Percentiles rank a stretch among this genome's conserved stretches.
phyloP scores from a whole-genome alignment of 2,888 invertebrate species.

The Eupeodes luniger region DNA sequence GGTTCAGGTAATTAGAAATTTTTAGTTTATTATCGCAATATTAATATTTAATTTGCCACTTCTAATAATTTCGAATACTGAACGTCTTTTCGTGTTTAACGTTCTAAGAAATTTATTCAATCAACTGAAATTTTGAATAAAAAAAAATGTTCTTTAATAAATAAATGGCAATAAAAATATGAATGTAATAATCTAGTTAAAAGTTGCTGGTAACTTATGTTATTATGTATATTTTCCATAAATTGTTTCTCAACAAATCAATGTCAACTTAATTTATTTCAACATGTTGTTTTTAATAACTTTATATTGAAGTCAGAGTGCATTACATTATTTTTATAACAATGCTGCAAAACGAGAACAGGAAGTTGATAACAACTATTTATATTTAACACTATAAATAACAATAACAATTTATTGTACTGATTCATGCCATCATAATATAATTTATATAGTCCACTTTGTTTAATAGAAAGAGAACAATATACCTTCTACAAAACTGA shows the following conservation, averaged over 20 bases:
- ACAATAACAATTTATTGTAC: neutral
- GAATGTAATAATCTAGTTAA: too few species aligned
- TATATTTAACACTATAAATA: neutral
- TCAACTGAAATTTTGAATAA: too few species aligned
- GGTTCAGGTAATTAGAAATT: too few species aligned
- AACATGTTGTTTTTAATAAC: neutral
- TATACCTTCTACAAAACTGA: too few species aligned
- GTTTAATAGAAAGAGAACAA: constrained; percentile 52
- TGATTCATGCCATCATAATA: constrained; percentile 22
- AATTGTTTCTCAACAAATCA: neutral
- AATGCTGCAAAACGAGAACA: constrained; percentile 32
- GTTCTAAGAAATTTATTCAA: too few species aligned
- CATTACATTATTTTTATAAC: neutral
- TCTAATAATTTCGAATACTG: too few species aligned
- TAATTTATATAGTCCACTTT: constrained; percentile 8
- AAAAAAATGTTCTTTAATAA: too few species aligned
- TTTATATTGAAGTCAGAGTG: neutral
- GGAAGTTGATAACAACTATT: constrained; percentile 32
- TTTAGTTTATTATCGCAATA: too few species aligned
- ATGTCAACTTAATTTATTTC: neutral
- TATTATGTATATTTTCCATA: neutral
- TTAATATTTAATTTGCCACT: too few species aligned
- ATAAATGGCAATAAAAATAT: too few species aligned
- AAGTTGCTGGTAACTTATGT: too few species aligned
- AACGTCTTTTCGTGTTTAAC: too few species aligned